These are phyloP conservation scores for Oscheius sp. DNA, from an alignment of 1,140 invertebrate genomes.

Conservation along the genomic window DNA sequence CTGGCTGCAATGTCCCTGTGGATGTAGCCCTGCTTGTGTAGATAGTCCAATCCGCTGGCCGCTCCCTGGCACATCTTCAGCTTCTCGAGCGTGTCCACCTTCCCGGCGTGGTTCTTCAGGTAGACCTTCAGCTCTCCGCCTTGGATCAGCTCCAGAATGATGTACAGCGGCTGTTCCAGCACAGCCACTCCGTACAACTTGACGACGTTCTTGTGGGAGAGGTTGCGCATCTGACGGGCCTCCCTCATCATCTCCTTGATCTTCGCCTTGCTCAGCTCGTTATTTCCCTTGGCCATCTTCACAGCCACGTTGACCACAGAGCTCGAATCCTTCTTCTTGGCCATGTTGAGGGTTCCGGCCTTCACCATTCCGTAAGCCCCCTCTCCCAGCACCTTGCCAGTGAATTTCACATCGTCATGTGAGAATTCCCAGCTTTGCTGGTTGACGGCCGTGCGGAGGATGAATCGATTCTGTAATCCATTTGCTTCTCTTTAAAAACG, in stretches of 20 bases:
- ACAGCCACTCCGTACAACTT: slow-evolving; percentile 39
- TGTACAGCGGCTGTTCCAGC: slow-evolving; percentile 24
- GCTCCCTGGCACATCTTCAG: slow-evolving; percentile 35
- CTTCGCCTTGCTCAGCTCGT: neutral
- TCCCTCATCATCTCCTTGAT: slow-evolving; percentile 27
- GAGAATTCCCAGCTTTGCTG: slow-evolving; percentile 15
- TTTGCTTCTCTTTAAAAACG: too few relatives aligned
- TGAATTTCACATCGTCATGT: neutral
- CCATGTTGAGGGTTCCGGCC: slow-evolving; percentile 10
- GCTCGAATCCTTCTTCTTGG: neutral
- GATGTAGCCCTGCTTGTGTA: slow-evolving; percentile 5
- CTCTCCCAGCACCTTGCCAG: slow-evolving; percentile 13
- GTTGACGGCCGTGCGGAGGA: slow-evolving; percentile 11
- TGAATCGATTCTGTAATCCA: too few relatives aligned
- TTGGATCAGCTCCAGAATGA: slow-evolving; percentile 36
- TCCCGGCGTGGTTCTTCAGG: neutral
- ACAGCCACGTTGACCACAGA: slow-evolving; percentile 6
- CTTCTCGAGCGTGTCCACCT: slow-evolving; percentile 31
- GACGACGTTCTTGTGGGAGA: slow-evolving; percentile 35
- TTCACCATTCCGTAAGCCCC: slow-evolving; percentile 29
- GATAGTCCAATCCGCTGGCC: slow-evolving; percentile 73
- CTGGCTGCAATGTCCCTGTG: slow-evolving; percentile 79
- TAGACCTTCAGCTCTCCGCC: slow-evolving; percentile 32
- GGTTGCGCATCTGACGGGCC: slow-evolving; percentile 28
- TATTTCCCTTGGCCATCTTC: slow-evolving; percentile 11